Base-by-base conservation (phyloP, 53 echinoderm and acorn worm species). In the Apostichopus leukothele region DNA sequence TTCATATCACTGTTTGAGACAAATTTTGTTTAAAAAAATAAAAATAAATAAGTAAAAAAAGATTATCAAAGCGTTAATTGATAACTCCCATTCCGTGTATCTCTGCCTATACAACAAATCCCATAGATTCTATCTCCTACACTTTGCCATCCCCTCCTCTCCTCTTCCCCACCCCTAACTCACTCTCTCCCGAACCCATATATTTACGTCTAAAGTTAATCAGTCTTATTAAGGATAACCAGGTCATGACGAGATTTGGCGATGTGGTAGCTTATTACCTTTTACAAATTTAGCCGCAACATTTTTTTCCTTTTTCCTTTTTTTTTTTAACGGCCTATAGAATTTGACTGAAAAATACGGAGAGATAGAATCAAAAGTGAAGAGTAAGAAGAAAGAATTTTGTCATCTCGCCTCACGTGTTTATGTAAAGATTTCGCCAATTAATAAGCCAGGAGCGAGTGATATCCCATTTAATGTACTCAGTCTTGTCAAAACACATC, bases 401-500 rank as follows among this genome's bases (percentile, higher is more conserved):
- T 71, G 25, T 85, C 85, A 85, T 27, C 67, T 26, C 59, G 67
- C 85, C 85, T 85, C 85, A 50, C 61, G 66, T 85, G 85, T 85
- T 85, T 85, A 66, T 85, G 85, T 85, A 85, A 85, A 85, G 85
- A 85, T 63, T 60, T 63, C 68, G 61, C 85, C 85, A 85, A 85
- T 85, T 85, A 85, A 85, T 85, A 67, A 85, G 50, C n/a, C 20
- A 25, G 67, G 61, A 39, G 22, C 67, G 63, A 66, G 20, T 85
- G 85, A 85, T 50, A 66, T 27, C 67, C 85, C 67, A 66, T 67
- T 85, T 85, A 85, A 85, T 85, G 67, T 85, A 50, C 50, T 66
- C 67, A 13, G 26, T 85, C 85, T 67, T 85, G 85, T 85, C 85
- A 85, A 85, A 85, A 85, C 85, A 85, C 67, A 23, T 16, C 81